These are phyloP conservation scores for Brachystomella parvula DNA, from an alignment of 1,140 invertebrate species.

Conservation along the genomic window DNA sequence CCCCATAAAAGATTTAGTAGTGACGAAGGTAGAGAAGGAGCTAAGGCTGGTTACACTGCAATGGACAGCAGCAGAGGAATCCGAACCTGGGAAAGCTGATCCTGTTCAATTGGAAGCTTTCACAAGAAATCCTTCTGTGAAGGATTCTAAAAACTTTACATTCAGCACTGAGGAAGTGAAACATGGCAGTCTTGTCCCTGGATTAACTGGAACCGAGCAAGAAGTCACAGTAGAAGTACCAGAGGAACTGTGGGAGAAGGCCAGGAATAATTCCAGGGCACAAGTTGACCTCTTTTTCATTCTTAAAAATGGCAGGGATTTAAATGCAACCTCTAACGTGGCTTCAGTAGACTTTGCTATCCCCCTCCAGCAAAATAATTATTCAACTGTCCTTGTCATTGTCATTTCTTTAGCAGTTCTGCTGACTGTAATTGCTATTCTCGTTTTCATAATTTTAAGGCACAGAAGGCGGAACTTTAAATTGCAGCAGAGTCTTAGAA, in stretches of 20 bases:
- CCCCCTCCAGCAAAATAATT: neutral
- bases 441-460: neutral
- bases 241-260: neutral
- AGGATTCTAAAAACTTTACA: neutral
- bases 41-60: neutral
- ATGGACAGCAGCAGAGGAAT: constrained; percentile 6
- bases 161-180: neutral
- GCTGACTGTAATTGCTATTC: neutral
- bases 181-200: neutral
- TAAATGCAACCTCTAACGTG: neutral
- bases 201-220: neutral
- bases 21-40: neutral
- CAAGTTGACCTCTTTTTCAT: neutral
- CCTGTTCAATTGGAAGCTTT: neutral
- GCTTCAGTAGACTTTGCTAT: neutral
- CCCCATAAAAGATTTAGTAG: neutral
- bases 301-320: neutral
- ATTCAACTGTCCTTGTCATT: neutral
- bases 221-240: neutral
- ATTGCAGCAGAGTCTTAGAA: too few species aligned
- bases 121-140: neutral
- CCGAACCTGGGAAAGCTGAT: neutral
- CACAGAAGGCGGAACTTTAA: too few species aligned
- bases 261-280: neutral
- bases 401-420: neutral